These are phyloP conservation scores for Drosophila ezoana DNA, from an alignment of 2,888 invertebrate species.

Conservation along the genomic window DNA sequence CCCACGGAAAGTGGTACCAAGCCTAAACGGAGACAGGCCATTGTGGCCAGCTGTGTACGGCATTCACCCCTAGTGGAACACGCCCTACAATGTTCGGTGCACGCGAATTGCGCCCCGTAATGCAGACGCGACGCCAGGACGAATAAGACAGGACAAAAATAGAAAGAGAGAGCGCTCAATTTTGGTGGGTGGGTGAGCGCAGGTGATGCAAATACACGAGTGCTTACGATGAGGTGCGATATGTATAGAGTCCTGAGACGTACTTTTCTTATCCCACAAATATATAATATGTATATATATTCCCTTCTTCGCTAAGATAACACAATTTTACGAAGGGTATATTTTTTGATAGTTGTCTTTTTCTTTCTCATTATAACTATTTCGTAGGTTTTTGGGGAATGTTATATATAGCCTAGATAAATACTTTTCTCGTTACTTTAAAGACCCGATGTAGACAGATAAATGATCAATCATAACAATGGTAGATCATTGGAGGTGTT, in stretches of 20 bases:
- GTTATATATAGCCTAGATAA: too few relatives aligned
- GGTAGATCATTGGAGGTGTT: constrained; percentile 2
- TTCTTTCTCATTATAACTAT: too few relatives aligned
- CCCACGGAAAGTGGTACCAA: constrained; percentile 24
- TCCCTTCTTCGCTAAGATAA: too few relatives aligned
- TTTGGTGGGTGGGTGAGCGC: not conserved
- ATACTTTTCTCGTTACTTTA: too few relatives aligned
- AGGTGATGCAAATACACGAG: not conserved
- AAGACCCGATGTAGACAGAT: not conserved
- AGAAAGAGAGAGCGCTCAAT: not conserved
- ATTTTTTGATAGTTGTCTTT: too few relatives aligned
- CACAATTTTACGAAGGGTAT: too few relatives aligned
- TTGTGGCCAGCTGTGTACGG: constrained; percentile 28
- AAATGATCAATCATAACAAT: constrained; percentile 42
- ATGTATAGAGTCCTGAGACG: too few relatives aligned
- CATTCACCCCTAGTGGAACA: constrained; percentile 41
- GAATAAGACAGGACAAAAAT: constrained; percentile 3
- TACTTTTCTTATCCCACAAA: too few relatives aligned
- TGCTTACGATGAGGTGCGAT: too few relatives aligned
- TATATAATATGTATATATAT: too few relatives aligned
- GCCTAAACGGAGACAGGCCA: constrained; percentile 33
- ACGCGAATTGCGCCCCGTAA: constrained; percentile 45
- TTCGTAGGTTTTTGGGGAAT: too few relatives aligned
- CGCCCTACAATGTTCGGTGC: constrained; percentile 40
- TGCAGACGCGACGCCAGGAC: constrained; percentile 14